phyloP scores from a whole-genome alignment of 1,140 invertebrate species.

The Schlechtendalia chinensis region DNA sequence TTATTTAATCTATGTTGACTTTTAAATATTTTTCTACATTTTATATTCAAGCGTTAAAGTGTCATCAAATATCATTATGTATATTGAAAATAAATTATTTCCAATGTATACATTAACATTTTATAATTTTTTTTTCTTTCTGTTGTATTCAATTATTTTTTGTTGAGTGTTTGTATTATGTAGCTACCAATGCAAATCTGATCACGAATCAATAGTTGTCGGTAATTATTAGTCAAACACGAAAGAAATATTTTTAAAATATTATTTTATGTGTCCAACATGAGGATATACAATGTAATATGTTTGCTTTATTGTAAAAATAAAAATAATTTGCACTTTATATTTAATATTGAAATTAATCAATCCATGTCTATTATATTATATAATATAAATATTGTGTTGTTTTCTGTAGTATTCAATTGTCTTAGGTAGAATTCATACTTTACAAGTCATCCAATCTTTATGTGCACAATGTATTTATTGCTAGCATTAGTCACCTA shows the following conservation, averaged over 20 bases:
- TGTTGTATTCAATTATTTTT: constrained; percentile 10
- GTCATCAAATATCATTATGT: constrained; percentile 7
- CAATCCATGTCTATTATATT: constrained; percentile 7
- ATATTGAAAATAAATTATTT: constrained; percentile 33
- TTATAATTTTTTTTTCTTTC: background rate
- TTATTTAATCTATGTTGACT: constrained; percentile 24
- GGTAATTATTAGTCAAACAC: background rate
- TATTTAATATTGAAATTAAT: background rate
- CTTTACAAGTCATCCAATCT: background rate
- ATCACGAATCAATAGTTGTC: no score
- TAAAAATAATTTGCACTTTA: constrained; percentile 16
- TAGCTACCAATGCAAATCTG: background rate
- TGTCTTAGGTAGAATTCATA: background rate
- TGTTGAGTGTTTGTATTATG: background rate
- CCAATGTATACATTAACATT: background rate
- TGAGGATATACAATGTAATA: constrained; percentile 8
- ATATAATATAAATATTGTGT: background rate
- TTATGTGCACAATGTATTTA: background rate
- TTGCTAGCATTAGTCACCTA: no score
- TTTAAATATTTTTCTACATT: constrained; percentile 46
- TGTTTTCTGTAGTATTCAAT: background rate
- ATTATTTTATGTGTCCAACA: no score
- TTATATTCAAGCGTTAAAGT: constrained; percentile 13
- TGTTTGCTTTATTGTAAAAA: constrained; percentile 27
- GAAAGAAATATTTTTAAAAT: background rate